A percentile compares a stretch with the other conserved stretches of the same genome.
These are phyloP conservation scores for Sebastes elongatus DNA, from an alignment of 2,797 vertebrate genomes.

Conservation along the genomic window DNA sequence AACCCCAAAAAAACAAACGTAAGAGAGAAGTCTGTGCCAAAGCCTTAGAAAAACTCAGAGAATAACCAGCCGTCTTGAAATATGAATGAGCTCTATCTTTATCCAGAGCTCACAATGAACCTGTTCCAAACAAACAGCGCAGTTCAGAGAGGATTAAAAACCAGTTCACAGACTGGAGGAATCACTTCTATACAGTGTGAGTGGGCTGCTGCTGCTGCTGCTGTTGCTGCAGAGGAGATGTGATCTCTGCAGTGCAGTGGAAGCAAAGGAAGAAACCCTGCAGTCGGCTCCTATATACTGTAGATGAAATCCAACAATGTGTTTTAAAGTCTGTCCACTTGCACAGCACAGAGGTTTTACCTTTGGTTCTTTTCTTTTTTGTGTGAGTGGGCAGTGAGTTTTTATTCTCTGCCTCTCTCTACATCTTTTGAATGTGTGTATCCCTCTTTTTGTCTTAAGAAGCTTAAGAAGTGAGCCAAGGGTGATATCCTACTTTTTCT, in stretches of 20 bases:
- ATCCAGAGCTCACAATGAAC: conserved; percentile 18
- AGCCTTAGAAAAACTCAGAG: not conserved
- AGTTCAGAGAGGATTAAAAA: conserved; percentile 37
- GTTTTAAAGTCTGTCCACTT: not conserved
- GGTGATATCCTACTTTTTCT: too few relatives aligned
- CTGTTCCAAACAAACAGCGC: not conserved
- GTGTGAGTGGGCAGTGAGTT: not conserved
- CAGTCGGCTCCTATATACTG: not conserved
- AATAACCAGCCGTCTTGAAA: conserved; percentile 5
- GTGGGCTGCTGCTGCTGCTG: conserved; percentile 26
- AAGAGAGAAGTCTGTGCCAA: not conserved
- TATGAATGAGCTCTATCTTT: conserved; percentile 27
- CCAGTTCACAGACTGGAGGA: not conserved
- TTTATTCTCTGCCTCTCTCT: not conserved
- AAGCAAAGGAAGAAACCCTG: not conserved
- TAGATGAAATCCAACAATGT: not conserved
- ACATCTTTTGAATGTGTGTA: not conserved
- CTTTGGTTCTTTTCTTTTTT: not conserved
- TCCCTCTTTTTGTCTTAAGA: not conserved
- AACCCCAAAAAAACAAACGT: not conserved
- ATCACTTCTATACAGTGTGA: not conserved
- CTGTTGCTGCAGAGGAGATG: conserved; percentile 25
- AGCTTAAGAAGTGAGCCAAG: not conserved
- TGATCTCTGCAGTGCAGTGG: conserved; percentile 24
- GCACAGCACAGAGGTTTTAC: not conserved